Base-by-base conservation (phyloP, 2,888 invertebrate genomes). In the Camptogramma bilineatum region DNA sequence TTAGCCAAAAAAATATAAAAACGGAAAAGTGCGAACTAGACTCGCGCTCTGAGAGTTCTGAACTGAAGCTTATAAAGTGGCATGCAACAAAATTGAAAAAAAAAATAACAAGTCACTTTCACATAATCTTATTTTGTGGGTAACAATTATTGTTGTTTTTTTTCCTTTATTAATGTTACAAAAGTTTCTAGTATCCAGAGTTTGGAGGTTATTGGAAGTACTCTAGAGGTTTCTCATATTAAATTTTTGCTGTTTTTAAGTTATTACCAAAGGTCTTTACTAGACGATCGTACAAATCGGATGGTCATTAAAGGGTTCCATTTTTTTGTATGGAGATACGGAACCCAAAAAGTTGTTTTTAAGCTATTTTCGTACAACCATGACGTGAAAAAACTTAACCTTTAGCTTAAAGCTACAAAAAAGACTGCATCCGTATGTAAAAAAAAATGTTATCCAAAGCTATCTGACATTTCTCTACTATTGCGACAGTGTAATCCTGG, bases 401-500 rank as follows among this genome's bases (percentile, higher is more conserved):
- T 39, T 39, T 13, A 39, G 13, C 28, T 28, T n/a, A n/a, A n/a
- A n/a, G n/a, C 7, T 28, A 5, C 28, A 28, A 28, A 34, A 44
- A n/a, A n/a, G n/a, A 13, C 34, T 39, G 34, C 10, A 2, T 31
- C 13, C 34, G 13, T 13, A 17, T 16, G 16, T 4, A 48, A 0
- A 21, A 13, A 19, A n/a, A 21, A 48, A n/a, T 9, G 1, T 18
- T 47, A 18, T 17, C 31, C 46, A 31, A 44, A 50, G 7, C 46
- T 19, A 28, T 51, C 66, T 57, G 69, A 64, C 62, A 68, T 62
- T 70, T 61, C 67, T 62, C 59, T 70, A 72, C 71, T 73, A 73
- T 65, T 71, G 74, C 72, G 72, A 76, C 73, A 71, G 64, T 72
- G 69, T 72, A 77, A 75, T 79, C 76, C 79, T 78, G 73, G 68